These are phyloP conservation scores for Balaenoptera acutorostrata DNA, from an alignment of 2,113 vertebrate genomes.

Conservation along the genomic window DNA sequence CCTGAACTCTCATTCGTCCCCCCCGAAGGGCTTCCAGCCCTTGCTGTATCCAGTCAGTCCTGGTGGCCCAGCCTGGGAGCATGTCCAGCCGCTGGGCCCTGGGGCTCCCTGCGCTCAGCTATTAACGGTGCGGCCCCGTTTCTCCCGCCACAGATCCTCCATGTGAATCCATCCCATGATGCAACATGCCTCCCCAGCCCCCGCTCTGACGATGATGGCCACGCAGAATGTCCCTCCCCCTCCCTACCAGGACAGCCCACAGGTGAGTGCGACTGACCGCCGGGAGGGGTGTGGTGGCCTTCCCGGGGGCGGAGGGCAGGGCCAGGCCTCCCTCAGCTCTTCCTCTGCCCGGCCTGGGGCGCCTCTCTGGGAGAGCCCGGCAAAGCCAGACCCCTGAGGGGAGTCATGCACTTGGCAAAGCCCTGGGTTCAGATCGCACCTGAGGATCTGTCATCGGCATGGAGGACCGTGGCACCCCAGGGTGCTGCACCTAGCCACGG, in stretches of 20 bases:
- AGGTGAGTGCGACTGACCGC: conserved; percentile 83
- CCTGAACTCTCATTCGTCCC: not conserved
- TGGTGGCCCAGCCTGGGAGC: not conserved
- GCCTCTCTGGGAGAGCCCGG: not conserved
- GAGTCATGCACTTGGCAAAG: not conserved
- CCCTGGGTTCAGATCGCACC: not conserved
- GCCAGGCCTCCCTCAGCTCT: not conserved
- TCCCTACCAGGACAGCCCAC: conserved; percentile 97
- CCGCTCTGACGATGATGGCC: conserved; percentile 99
- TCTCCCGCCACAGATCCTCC: conserved; percentile 85
- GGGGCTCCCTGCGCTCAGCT: not conserved
- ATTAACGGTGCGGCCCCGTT: conserved; percentile 56
- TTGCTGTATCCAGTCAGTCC: not conserved
- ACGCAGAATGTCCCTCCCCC: conserved; percentile 98
- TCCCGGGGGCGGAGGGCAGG: not conserved
- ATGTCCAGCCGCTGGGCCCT: not conserved
- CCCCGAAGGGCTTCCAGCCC: not conserved
- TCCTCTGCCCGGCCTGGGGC: not conserved
- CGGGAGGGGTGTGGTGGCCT: not conserved
- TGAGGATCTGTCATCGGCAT: not conserved
- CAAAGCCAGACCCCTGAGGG: not conserved
- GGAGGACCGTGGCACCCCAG: not conserved
- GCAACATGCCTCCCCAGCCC: conserved; percentile 99
- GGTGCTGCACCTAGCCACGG: not conserved
- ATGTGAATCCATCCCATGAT: conserved; percentile 99